These are phyloP conservation scores for Eospalax fontanierii DNA, from an alignment of 2,797 vertebrate species.

Conservation along the genomic window DNA sequence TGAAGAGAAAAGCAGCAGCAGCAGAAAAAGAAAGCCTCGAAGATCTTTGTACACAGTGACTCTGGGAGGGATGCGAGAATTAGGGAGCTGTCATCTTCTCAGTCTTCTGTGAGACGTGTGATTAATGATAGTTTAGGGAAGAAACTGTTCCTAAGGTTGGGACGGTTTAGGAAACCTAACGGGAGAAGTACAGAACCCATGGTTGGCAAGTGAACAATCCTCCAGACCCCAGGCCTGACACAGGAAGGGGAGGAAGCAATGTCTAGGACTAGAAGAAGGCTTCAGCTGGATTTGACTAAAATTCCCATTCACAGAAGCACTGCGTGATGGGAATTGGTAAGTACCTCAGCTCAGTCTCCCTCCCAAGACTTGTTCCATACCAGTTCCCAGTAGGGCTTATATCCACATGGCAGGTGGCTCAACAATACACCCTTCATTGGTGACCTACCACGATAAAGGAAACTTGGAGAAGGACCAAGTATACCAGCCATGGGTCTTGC, in stretches of 20 bases:
- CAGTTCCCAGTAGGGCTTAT: neutral
- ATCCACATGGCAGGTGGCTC: neutral
- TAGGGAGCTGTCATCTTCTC: neutral
- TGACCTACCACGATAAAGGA: neutral
- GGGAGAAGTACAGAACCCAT: neutral
- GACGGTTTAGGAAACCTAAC: neutral
- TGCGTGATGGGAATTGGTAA: neutral
- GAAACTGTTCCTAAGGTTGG: neutral
- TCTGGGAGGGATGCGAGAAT: neutral
- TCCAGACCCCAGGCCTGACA: neutral
- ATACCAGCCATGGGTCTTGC: neutral
- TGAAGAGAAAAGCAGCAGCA: neutral
- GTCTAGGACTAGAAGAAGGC: neutral
- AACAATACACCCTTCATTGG: neutral
- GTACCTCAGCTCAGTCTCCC: neutral
- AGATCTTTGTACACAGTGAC: constrained; percentile 20
- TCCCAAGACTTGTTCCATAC: neutral
- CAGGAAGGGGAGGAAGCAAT: neutral
- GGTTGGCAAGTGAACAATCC: neutral
- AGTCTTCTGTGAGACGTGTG: neutral
- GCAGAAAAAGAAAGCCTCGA: neutral
- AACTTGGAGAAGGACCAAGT: neutral
- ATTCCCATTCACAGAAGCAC: neutral
- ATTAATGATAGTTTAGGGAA: neutral
- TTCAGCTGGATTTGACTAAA: neutral